Percentiles rank a stretch among this genome's conserved stretches.
These are phyloP conservation scores for Serranus cabrilla DNA, from an alignment of 2,797 vertebrate species.

Conservation along the genomic window DNA sequence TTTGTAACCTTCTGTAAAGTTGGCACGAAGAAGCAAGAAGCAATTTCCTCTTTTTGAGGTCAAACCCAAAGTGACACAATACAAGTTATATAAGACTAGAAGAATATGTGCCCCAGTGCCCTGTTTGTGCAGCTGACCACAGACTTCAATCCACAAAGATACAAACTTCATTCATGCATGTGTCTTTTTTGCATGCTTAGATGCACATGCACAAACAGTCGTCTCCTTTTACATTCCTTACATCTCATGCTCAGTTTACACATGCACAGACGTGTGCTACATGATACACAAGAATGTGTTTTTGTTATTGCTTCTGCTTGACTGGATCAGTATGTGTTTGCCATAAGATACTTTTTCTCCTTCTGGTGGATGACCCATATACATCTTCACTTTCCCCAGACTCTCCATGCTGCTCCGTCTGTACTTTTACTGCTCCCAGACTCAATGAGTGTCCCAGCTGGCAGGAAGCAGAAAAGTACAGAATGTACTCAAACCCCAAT, in stretches of 20 bases:
- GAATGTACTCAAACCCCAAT: constrained; percentile 63
- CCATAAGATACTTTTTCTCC: constrained; percentile 22
- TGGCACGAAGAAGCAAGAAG: not conserved
- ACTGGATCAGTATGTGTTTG: constrained; percentile 20
- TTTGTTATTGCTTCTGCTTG: constrained; percentile 15
- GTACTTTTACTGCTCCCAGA: constrained; percentile 4
- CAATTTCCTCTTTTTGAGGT: constrained; percentile 15
- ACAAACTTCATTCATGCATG: constrained; percentile 12
- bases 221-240: constrained; percentile 33
- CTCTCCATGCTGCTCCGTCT: constrained; percentile 4
- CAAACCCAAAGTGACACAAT: constrained; percentile 15
- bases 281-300: constrained; percentile 16
- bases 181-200: not conserved
- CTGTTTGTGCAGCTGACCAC: constrained; percentile 49
- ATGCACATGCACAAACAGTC: not conserved
- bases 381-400: constrained; percentile 4
- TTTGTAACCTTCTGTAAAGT: constrained; percentile 6
- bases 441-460: constrained; percentile 62
- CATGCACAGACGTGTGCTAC: constrained; percentile 35
- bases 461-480: constrained; percentile 69
- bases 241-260: constrained; percentile 20
- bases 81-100: constrained; percentile 28
- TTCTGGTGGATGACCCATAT: not conserved
- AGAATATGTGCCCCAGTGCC: constrained; percentile 16
- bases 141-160: constrained; percentile 1